phyloP scores from a whole-genome alignment of 2,888 invertebrate genomes.

The Orthonychiurus folsomi region DNA sequence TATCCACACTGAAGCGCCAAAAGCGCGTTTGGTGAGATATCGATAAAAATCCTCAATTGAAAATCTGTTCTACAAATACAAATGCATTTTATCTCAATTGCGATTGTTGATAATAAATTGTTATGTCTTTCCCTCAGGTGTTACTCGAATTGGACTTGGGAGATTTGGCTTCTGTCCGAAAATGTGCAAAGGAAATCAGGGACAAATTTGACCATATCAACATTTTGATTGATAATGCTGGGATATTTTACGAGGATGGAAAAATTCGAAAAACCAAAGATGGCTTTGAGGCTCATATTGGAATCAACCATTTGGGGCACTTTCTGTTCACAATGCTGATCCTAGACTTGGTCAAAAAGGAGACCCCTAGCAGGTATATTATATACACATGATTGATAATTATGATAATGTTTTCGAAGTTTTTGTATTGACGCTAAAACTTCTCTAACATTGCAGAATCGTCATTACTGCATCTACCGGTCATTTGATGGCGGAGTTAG shows the following conservation, averaged over 20 bases:
- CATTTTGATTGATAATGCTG: constrained; percentile 71
- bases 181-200: constrained; percentile 60
- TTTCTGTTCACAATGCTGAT: constrained; percentile 18
- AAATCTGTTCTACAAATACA: no score
- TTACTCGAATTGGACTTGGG: constrained; percentile 67
- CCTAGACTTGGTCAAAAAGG: constrained; percentile 14
- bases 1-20: background rate
- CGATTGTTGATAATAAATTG: no score
- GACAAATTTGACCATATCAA: constrained; percentile 60
- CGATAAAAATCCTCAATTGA: background rate
- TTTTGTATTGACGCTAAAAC: no score
- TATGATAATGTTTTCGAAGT: no score
- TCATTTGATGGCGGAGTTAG: constrained; percentile 6
- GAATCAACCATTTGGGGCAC: constrained; percentile 42
- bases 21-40: background rate
- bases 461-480: background rate
- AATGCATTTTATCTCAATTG: no score
- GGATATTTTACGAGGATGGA: constrained; percentile 49
- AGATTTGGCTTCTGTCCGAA: constrained; percentile 61
- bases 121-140: constrained; percentile 55
- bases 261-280: constrained; percentile 54
- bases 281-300: constrained; percentile 70
- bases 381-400: no score
- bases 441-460: no score
- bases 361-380: constrained; percentile 12